Evolutionary conservation across 2,888 invertebrate genomes (phyloP), one percentile per base, ranked within the genome.

Genomic region (Ceraclea dissimilis): DNA sequence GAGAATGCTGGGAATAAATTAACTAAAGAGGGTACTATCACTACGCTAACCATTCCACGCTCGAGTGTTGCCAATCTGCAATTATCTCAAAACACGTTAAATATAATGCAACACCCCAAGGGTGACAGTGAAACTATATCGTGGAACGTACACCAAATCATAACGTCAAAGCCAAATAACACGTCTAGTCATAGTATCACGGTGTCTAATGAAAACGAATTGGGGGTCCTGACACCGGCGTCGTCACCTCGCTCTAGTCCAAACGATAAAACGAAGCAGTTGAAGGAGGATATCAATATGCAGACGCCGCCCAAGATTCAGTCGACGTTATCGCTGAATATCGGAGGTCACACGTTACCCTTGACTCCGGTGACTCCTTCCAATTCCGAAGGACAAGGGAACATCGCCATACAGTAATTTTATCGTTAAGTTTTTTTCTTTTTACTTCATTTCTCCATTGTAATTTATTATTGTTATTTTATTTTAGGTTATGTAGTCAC

Each of bases 171-270:
- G 33, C 34, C 46, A 18, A 39, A 34, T 11, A 46, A n/a, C 20
- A 49, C 49, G 13, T 4, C 56, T 48, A 55, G 44, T 49, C 51
- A 52, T 8, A 57, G 26, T 44, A 33, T 22, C 13, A 49, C 39
- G n/a, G 19, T 47, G 2, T 33, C 43, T 13, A 55, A 33, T n/a
- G 22, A 44, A 11, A 66, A 63, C 54, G 55, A 33, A n/a, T 49
- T 57, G 66, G 78, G 77, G 46, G 70, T 80, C 51, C 67, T 80
- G 46, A 78, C 80, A 18, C 79, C 80, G 10, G 72, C 70, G 57
- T 73, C 79, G 43, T 76, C 79, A 55, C 72, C 79, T 0, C 67
- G 67, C 8, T 65, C 68, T 10, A 69, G 68, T 56, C 70, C 71
- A 2, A 60, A 66, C 5, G 74, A 74, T 19, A 75, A 71, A 51